phyloP scores from a whole-genome alignment of 1,140 invertebrate species.

The Drosophila bifasciata region DNA sequence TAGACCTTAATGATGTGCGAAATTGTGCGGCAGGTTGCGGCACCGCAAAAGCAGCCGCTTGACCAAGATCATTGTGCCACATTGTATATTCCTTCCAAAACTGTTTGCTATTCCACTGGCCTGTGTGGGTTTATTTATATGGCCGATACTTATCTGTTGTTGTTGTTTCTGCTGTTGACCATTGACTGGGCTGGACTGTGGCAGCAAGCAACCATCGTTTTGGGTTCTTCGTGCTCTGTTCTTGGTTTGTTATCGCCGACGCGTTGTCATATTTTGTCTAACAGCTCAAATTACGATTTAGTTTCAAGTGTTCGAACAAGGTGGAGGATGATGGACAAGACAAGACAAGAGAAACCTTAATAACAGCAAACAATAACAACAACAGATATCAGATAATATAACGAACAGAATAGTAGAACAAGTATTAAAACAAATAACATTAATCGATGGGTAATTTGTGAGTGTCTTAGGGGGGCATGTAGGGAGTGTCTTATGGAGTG shows the following conservation, averaged over 20 bases:
- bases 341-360: conserved; percentile 20
- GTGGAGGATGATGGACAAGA: conserved; percentile 52
- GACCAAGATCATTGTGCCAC: conserved; percentile 21
- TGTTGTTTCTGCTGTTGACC: conserved; percentile 26
- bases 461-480: no score
- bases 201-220: no score
- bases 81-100: conserved; percentile 6
- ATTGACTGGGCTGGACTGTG: conserved; percentile 44
- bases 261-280: conserved; percentile 77
- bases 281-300: conserved; percentile 82
- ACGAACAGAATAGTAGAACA: conserved; percentile 25
- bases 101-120: conserved; percentile 6
- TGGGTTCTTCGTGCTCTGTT: conserved; percentile 16
- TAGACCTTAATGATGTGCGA: conserved; percentile 58
- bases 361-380: no score
- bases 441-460: conserved; percentile 77
- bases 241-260: conserved; percentile 51
- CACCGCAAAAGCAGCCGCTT: neutral
- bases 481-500: no score
- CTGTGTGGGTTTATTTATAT: conserved; percentile 57
- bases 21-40: conserved; percentile 61
- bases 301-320: conserved; percentile 72
- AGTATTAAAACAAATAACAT: conserved; percentile 59
- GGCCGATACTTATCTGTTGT: conserved; percentile 68
- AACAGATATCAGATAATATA: neutral